Base-by-base conservation (phyloP, 1,140 invertebrate genomes). In the Trachymyrmex septentrionalis region DNA sequence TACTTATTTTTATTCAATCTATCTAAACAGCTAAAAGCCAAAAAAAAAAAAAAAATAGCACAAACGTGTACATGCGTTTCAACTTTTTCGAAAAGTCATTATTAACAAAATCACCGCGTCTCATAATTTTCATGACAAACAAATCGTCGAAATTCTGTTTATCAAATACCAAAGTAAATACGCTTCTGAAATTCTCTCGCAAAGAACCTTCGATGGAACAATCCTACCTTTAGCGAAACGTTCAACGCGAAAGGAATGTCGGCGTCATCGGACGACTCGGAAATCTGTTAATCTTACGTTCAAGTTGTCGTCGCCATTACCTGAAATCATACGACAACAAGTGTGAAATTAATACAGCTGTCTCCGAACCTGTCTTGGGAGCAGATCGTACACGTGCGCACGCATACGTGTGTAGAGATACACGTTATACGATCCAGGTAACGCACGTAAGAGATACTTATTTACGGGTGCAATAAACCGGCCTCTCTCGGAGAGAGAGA, bases 321-420 rank as follows among this genome's bases (percentile, higher is more conserved):
- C 91, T 91, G 91, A 73, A 92, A 92, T 55, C 86, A 91, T 48
- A 88, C 81, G 78, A 90, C n/a, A 88, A 78, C 1, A 88, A 21
- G 3, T 6, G 24, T 44, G 30, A 24, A 86, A 87, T 87, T 87
- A 87, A 81, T 72, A 76, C 21, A 82, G 48, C 64, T 69, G 48
- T 55, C 30, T 55, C 30, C 55, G 61, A 86, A 24, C 30, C 61
- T 48, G 38, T 44, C 19, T 59, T 3, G 14, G 14, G n/a, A 64
- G 27, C 34, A 16, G 34, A 30, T 72, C 21, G 48, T 24, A n/a
- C 30, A 44, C 6, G 27, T 16, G 10, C 2, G 34, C 30, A 10
- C 10, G n/a, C n/a, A 4, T 44, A 19, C n/a, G n/a, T 21, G 19
- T n/a, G 9, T n/a, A 10, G 14, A 19, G 27, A 44, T 67, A 67